Conservation (phyloP, 2,797 vertebrate species). For the Brachymystax lenok region DNA sequence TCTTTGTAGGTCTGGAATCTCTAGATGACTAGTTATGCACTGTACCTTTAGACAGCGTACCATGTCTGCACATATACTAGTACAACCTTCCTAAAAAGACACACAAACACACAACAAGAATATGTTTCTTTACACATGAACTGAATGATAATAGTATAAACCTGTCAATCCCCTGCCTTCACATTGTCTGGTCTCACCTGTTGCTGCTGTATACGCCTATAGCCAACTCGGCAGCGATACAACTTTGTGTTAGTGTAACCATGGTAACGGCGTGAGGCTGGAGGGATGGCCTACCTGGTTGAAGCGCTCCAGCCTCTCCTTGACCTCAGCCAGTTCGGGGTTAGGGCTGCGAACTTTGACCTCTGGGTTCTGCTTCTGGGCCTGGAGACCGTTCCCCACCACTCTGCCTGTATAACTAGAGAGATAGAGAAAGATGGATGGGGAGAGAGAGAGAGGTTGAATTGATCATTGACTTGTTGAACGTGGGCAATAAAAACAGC, state of each 20-base stretch:
- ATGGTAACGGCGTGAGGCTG: neutral
- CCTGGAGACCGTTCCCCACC: constrained; percentile 81
- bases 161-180: no score
- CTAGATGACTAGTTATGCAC: no score
- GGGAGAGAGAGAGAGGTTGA: constrained; percentile 12
- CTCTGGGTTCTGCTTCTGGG: constrained; percentile 87
- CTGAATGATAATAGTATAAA: no score
- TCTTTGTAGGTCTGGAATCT: no score
- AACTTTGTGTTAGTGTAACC: neutral
- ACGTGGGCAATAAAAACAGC: neutral
- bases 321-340: constrained; percentile 76
- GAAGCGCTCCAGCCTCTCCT: constrained; percentile 81
- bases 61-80: no score
- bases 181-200: no score
- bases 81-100: no score
- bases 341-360: constrained; percentile 83
- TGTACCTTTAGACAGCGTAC: no score
- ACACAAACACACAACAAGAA: no score
- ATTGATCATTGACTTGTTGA: neutral
- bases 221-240: neutral
- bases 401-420: constrained; percentile 81
- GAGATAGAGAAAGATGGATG: constrained; percentile 9
- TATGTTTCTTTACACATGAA: no score
- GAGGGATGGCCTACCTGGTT: constrained; percentile 75
- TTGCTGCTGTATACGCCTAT: no score